A percentile compares a stretch with the other conserved stretches of the same genome.
These are phyloP conservation scores for Spilogale gracilis DNA, from an alignment of 2,113 vertebrate species.

Conservation along the genomic window DNA sequence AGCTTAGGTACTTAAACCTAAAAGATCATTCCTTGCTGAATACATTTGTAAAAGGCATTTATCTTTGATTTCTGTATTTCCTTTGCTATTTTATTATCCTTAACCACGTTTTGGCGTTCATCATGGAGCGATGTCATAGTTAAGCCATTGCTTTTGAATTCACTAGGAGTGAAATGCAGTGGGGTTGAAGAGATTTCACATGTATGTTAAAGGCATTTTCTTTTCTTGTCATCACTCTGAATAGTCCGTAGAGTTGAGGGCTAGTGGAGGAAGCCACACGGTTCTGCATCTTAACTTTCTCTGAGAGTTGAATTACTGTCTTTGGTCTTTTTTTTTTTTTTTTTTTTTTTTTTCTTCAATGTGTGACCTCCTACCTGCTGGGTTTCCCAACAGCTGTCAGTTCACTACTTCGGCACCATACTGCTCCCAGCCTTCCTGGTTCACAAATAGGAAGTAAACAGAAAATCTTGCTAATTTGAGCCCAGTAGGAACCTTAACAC, in stretches of 20 bases:
- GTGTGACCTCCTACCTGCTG: slow-evolving; percentile 69
- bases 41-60: background rate
- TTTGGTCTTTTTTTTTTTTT: slow-evolving; percentile 70
- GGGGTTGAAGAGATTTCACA: slow-evolving; percentile 29
- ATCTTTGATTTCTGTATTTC: background rate
- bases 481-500: slow-evolving; percentile 52
- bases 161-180: background rate
- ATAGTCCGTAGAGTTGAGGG: background rate
- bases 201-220: background rate
- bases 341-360: background rate
- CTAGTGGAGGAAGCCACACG: slow-evolving; percentile 52
- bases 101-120: background rate
- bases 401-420: slow-evolving; percentile 58
- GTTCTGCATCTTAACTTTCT: background rate
- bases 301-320: background rate
- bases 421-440: slow-evolving; percentile 58
- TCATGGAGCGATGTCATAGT: background rate
- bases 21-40: background rate
- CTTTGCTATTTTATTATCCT: background rate
- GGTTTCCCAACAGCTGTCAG: slow-evolving; percentile 72
- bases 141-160: slow-evolving; percentile 18
- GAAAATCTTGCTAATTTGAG: slow-evolving; percentile 85
- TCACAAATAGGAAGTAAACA: slow-evolving; percentile 86
- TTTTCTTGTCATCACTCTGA: slow-evolving; percentile 34
- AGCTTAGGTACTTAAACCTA: background rate